Conservation (phyloP, 2,888 invertebrate species). For the Oscheius sp. region DNA sequence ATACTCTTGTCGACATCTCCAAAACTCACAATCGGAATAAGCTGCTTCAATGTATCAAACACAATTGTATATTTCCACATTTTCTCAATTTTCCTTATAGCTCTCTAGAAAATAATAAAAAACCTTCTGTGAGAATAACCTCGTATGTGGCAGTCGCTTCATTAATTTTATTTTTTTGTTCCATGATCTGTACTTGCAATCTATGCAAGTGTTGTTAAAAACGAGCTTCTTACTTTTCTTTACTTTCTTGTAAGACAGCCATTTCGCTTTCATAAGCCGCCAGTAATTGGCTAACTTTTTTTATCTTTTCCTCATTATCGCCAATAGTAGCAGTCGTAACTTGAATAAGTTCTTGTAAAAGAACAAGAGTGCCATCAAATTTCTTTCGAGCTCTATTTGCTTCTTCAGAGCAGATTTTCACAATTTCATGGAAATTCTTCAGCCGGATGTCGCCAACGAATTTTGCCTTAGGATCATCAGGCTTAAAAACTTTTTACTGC, state of each 20-base stretch:
- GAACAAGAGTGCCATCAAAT: neutral
- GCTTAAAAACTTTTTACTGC: neutral
- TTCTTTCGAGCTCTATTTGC: neutral
- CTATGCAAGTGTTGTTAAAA: neutral
- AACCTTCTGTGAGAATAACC: neutral
- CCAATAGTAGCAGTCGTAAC: constrained; percentile 1
- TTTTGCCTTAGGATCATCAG: neutral
- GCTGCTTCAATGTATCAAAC: too few relatives aligned
- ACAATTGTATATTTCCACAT: too few relatives aligned
- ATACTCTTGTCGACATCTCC: too few relatives aligned
- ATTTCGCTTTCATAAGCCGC: neutral
- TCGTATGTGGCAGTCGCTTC: neutral
- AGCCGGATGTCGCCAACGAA: neutral
- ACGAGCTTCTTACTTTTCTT: neutral
- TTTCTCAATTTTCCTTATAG: too few relatives aligned
- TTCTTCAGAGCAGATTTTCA: neutral
- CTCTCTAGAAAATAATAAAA: neutral
- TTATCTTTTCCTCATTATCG: neutral
- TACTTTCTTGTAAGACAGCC: neutral
- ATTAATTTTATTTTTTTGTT: neutral
- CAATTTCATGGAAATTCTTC: neutral
- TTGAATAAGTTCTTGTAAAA: neutral
- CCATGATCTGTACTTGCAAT: neutral
- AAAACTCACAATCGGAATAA: too few relatives aligned
- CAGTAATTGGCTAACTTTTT: neutral